Conservation (phyloP, 2,888 invertebrate genomes). For the Drosophila ezoana region DNA sequence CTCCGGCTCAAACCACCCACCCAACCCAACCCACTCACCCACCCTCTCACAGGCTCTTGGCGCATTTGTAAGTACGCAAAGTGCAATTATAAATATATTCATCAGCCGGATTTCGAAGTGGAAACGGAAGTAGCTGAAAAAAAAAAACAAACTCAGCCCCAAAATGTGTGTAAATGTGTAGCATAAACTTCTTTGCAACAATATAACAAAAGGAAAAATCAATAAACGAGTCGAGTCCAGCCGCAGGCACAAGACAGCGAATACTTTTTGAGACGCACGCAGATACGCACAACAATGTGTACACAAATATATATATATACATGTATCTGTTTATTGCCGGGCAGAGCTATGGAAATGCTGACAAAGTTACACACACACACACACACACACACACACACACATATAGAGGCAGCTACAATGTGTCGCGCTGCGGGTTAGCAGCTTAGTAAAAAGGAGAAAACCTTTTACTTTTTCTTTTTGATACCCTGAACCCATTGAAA, state of each 20-base stretch:
- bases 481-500: too few relatives aligned
- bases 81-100: slow-evolving; percentile 76
- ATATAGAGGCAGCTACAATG: slow-evolving; percentile 18
- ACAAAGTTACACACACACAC: slow-evolving; percentile 50
- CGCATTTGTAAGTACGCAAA: slow-evolving; percentile 53
- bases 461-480: slow-evolving; percentile 48
- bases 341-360: slow-evolving; percentile 39
- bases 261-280: slow-evolving; percentile 44
- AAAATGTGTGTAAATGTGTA: slow-evolving; percentile 48
- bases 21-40: background rate
- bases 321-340: slow-evolving; percentile 3
- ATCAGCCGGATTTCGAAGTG: slow-evolving; percentile 57
- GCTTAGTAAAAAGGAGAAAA: slow-evolving; percentile 36
- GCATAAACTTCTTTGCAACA: slow-evolving; percentile 23
- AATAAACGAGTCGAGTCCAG: slow-evolving; percentile 44
- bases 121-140: slow-evolving; percentile 36
- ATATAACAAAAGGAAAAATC: slow-evolving; percentile 50
- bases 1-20: background rate
- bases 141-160: slow-evolving; percentile 27
- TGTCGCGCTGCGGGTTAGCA: slow-evolving; percentile 38
- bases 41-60: background rate
- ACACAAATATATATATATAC: background rate
- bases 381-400: slow-evolving; percentile 26
- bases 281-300: background rate
- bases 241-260: slow-evolving; percentile 38